Percentiles rank a stretch among this genome's conserved stretches.
Conservation (phyloP, 2,113 vertebrate genomes). For the Sterrhoptilus dennistouni region DNA sequence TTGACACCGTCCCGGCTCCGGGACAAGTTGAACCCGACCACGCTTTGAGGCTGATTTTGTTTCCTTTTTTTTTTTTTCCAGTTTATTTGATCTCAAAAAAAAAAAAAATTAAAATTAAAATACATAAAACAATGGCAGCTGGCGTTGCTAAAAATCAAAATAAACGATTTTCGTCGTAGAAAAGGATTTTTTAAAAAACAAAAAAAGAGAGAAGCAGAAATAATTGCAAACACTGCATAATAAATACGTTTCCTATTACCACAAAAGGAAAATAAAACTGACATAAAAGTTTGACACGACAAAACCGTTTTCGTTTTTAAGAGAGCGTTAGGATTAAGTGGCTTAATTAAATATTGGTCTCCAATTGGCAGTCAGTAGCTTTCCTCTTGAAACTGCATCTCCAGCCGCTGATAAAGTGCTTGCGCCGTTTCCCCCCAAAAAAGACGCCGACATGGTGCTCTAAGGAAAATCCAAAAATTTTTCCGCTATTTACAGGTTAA, state of each 20-base stretch:
- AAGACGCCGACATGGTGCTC: conserved; percentile 1
- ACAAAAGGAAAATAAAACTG: conserved; percentile 74
- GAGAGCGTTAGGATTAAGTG: conserved; percentile 68
- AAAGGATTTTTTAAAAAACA: conserved; percentile 54
- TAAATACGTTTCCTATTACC: conserved; percentile 87
- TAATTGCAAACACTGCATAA: conserved; percentile 82
- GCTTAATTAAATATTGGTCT: conserved; percentile 81
- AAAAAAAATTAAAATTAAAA: conserved; percentile 45
- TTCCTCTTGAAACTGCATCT: conserved; percentile 44
- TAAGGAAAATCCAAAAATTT: conserved; percentile 66
- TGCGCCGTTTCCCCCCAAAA: conserved; percentile 47
- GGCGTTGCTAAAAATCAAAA: conserved; percentile 79
- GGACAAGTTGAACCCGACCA: neutral
- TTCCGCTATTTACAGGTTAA: conserved; percentile 30
- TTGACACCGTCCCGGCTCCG: neutral
- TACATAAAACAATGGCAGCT: conserved; percentile 82
- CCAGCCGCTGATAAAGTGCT: conserved; percentile 88
- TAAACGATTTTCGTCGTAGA: conserved; percentile 77
- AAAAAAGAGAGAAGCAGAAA: conserved; percentile 71
- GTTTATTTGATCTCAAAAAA: conserved; percentile 75
- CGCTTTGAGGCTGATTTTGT: neutral
- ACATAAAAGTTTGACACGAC: conserved; percentile 75
- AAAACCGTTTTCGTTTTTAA: conserved; percentile 37
- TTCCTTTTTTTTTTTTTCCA: fast-evolving
- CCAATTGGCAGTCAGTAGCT: conserved; percentile 83